Base-by-base conservation (phyloP, 1,140 invertebrate genomes). In the Trachymyrmex cornetzi region DNA sequence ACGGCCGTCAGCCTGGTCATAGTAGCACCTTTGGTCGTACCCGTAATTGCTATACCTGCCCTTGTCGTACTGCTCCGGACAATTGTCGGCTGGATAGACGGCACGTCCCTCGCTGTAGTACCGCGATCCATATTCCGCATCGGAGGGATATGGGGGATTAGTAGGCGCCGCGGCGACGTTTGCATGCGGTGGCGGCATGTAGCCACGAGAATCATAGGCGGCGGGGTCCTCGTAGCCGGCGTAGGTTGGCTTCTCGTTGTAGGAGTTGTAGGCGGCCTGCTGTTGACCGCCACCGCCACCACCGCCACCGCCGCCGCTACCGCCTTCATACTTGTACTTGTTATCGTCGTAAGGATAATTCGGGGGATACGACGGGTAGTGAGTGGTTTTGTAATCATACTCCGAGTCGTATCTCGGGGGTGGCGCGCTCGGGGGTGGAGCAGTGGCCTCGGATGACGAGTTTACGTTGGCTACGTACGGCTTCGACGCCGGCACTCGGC, bases 351-450 rank as follows among this genome's bases (percentile, higher is more conserved):
- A 95, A 3, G 95, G 95, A 87, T 95, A 95, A 85, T 95, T 95
- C 1, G 95, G 91, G 30, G 95, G 95, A 79, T 95, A 95, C 77
- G 95, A 95, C 57, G 95, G 95, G 77, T 95, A 95, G 79, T 95
- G 94, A 6, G 95, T 95, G 16, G 94, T 93, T 91, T 95, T 95
- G 91, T 95, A 95, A 92, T 95, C 95, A 85, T 95, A 95, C 30
- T 95, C 95, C 66, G 92, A 92, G 55, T 91, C 90, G 64, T 88
- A 92, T 74, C 92, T 89, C 86, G 91, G 91, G 34, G 89, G 86
- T 61, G 79, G 85, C 66, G 87, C 79, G 69, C 55, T 84, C 69
- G 69, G 34, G 11, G 80, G 80, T 24, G 80, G 80, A 50, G 80
- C 80, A 48, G 53, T 67, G n/a, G 87, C 77, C 61, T 94, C 94